Percentiles rank a stretch among this genome's conserved stretches.
Evolutionary conservation across 2,113 vertebrate species (phyloP).

Genomic region (Hydrochoerus hydrochaeris): DNA sequence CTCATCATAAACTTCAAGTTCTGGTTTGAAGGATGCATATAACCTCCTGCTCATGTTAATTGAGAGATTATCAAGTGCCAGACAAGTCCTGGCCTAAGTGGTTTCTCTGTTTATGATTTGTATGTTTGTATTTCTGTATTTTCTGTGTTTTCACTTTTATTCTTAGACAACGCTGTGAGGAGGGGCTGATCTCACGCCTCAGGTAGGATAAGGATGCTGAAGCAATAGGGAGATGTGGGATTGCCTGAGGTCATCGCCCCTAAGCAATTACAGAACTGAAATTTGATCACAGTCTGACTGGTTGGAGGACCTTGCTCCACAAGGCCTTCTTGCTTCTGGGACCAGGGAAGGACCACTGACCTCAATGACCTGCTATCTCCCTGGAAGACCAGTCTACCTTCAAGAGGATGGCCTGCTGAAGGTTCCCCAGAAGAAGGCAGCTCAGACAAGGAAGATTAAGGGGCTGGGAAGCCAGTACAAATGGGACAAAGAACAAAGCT

Average conservation of each 20-base stretch:
- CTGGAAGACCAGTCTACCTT: not conserved
- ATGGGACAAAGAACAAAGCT: not conserved
- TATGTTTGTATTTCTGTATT: not conserved
- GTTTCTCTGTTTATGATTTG: not conserved
- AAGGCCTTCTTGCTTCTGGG: not conserved
- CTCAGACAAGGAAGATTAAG: not conserved
- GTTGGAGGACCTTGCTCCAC: not conserved
- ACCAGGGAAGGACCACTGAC: not conserved
- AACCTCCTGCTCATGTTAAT: not conserved
- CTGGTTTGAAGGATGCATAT: conserved; percentile 15
- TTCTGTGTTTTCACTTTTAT: not conserved
- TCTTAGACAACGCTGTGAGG: not conserved
- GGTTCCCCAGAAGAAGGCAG: not conserved
- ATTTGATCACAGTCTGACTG: not conserved
- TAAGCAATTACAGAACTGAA: not conserved
- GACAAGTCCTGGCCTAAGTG: not conserved
- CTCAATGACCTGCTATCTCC: not conserved
- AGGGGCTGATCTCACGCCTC: not conserved
- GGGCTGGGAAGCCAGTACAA: not conserved
- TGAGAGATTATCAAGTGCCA: conserved; percentile 46
- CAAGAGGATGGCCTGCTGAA: not conserved
- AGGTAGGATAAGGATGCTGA: not conserved
- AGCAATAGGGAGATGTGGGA: not conserved
- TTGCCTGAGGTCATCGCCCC: not conserved
- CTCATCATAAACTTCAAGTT: conserved; percentile 56